Conservation (phyloP, 2,113 vertebrate species). For the Antechinus flavipes region DNA sequence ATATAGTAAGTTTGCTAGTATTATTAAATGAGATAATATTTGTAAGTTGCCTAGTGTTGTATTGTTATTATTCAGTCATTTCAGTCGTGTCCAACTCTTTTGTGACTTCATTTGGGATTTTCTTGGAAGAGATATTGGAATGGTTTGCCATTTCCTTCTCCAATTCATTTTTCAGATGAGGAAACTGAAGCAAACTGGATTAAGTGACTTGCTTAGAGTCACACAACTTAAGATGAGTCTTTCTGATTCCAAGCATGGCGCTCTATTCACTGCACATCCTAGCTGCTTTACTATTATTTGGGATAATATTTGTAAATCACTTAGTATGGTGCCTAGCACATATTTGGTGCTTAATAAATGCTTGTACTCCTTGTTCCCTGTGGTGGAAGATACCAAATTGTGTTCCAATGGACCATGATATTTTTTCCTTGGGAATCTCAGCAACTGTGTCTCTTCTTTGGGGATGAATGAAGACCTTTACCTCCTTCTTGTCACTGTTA, state of each 20-base stretch:
- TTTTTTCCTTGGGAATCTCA: background rate
- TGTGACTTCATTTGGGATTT: background rate
- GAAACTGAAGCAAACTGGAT: background rate
- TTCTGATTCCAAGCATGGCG: background rate
- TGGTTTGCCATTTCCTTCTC: background rate
- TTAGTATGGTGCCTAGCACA: constrained; percentile 24
- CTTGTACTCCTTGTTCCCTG: background rate
- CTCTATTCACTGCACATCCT: background rate
- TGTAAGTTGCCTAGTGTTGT: constrained; percentile 20
- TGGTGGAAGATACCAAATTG: background rate
- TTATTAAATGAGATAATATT: background rate
- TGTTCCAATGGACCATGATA: background rate
- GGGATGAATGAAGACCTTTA: background rate
- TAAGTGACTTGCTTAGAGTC: background rate
- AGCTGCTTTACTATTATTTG: constrained; percentile 9
- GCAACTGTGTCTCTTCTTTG: background rate
- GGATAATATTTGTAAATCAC: constrained; percentile 13
- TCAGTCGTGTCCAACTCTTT: background rate
- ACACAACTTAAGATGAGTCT: background rate
- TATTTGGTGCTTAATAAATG: background rate
- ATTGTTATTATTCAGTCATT: background rate
- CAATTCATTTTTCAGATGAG: background rate
- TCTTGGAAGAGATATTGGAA: background rate
- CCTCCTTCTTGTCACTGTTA: background rate
- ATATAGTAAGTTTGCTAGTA: background rate